These are phyloP conservation scores for Ashinkailepas kermadecensis DNA, from an alignment of 2,888 invertebrate species.

Conservation along the genomic window DNA sequence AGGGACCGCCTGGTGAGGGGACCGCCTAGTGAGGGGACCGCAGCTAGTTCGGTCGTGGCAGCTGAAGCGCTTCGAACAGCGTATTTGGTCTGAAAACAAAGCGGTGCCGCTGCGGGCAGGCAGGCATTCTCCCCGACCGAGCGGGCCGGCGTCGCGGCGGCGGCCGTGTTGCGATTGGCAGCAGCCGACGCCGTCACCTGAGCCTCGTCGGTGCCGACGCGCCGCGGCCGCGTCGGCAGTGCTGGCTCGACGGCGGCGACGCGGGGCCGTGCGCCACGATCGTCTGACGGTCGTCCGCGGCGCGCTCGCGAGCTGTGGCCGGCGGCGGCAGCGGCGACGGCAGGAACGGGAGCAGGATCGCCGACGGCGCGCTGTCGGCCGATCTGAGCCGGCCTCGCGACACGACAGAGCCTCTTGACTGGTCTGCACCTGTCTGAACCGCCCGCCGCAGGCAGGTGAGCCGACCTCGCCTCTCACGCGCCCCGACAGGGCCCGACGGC, in stretches of 20 bases:
- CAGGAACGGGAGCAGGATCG: too few species aligned
- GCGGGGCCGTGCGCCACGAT: neutral
- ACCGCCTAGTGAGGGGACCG: too few species aligned
- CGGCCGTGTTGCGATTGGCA: neutral
- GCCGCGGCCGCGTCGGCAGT: neutral
- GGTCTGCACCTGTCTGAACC: too few species aligned
- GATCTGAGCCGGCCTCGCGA: too few species aligned
- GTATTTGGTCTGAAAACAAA: conserved; percentile 3
- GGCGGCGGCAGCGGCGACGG: neutral
- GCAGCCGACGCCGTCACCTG: neutral
- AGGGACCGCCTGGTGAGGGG: too few species aligned
- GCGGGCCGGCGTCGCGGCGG: neutral
- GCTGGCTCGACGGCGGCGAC: neutral
- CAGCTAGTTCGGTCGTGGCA: too few species aligned
- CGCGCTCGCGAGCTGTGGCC: neutral
- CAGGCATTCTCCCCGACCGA: neutral
- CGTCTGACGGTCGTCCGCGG: neutral
- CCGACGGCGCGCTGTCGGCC: too few species aligned
- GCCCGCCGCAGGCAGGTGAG: too few species aligned
- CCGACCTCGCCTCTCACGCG: too few species aligned
- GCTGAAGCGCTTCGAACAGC: too few species aligned
- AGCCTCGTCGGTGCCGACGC: neutral
- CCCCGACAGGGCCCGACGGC: too few species aligned
- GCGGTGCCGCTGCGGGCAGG: neutral
- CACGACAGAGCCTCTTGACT: too few species aligned